Evolutionary conservation across 2,888 invertebrate genomes (phyloP), one percentile per base, ranked within the genome.

Genomic region (Chrysolina haemoptera): DNA sequence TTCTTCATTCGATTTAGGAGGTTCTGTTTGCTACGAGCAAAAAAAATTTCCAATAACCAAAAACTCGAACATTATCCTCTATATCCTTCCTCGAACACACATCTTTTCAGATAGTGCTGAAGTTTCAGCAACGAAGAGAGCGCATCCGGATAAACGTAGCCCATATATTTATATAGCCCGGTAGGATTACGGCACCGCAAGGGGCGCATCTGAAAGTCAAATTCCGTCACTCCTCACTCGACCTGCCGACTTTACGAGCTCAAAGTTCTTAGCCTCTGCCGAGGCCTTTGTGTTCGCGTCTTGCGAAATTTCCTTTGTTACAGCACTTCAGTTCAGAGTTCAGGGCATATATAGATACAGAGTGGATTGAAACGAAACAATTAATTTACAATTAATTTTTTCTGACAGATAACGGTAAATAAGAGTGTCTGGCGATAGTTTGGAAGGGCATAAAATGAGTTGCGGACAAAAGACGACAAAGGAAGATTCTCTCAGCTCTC

Each of bases 131-230:
- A 50, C n/a, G n/a, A 18, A 46, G 16, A 43, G 63, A 63, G 55
- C 68, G 70, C 50, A 62, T 62, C 62, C 68, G 62, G 62, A 75
- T 69, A 59, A 48, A 71, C 46, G 65, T n/a, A 55, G 55, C 59
- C 55, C 62, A 69, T 76, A 76, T 76, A 73, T 73, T 71, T 70
- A 69, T 71, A 75, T 68, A 65, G 69, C 65, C 75, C 68, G 75
- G 50, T 73, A 79, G 86, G 86, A 85, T 86, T 85, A 86, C 80
- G 75, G 68, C 85, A 67, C 87, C 75, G 82, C 84, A 80, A 72
- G 74, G 63, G 55, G 55, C 68, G 85, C 88, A 89, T 89, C 88
- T 89, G 87, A 88, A 89, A 89, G 89, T 88, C 89, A 88, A 89
- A 88, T 88, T 85, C 84, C 84, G 84, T 85, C 86, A 84, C 84